These are phyloP conservation scores for Aythya baeri DNA, from an alignment of 2,113 vertebrate species.

Conservation along the genomic window DNA sequence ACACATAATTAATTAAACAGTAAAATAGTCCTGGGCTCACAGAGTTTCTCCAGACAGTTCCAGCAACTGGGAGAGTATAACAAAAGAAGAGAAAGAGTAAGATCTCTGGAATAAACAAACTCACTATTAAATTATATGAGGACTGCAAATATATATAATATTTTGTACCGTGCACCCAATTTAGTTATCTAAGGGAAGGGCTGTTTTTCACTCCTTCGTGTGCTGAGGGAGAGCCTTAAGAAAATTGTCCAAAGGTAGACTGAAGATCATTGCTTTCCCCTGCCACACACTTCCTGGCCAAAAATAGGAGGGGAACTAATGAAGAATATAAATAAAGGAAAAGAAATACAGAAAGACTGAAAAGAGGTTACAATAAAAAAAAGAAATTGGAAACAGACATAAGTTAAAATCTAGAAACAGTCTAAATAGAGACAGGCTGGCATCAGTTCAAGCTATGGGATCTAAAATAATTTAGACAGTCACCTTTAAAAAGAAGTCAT, in stretches of 20 bases:
- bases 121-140: background rate
- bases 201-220: background rate
- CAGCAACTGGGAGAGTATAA: background rate
- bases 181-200: background rate
- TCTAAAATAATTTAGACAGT: background rate
- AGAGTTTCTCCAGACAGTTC: background rate
- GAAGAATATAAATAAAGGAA: background rate
- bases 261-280: background rate
- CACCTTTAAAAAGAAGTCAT: constrained; percentile 14
- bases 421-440: background rate
- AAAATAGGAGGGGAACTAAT: background rate
- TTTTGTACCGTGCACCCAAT: background rate
- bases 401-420: background rate
- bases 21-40: background rate
- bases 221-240: background rate
- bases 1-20: background rate
- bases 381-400: background rate
- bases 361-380: background rate
- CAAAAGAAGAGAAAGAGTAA: background rate
- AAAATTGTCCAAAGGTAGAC: background rate
- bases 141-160: background rate
- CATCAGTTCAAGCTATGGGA: background rate
- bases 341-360: background rate
- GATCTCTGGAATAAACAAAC: background rate
- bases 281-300: background rate